These are phyloP conservation scores for Eolophus roseicapilla DNA, from an alignment of 2,113 vertebrate genomes.

Conservation along the genomic window DNA sequence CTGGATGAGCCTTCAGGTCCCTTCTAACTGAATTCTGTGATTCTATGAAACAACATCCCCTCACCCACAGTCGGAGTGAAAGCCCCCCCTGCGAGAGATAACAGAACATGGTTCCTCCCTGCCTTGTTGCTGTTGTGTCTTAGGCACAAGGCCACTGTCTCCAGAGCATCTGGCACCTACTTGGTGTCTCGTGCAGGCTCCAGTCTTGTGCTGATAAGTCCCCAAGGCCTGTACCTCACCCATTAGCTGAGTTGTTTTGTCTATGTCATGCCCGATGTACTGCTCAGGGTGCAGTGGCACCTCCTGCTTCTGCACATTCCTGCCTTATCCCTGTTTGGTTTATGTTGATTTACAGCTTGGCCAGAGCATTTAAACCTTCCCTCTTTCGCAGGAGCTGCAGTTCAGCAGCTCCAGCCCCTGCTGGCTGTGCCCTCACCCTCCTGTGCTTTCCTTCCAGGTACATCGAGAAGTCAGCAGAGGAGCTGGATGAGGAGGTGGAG, in stretches of 20 bases:
- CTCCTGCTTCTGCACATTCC: fast-evolving
- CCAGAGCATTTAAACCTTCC: background rate
- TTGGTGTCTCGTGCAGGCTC: background rate
- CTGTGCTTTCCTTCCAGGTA: slow-evolving; percentile 75
- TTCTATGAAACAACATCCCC: background rate
- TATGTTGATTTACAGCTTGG: background rate
- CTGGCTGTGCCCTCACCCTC: background rate
- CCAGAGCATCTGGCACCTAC: background rate
- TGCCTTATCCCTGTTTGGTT: background rate
- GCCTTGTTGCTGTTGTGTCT: background rate
- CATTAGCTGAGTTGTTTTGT: background rate
- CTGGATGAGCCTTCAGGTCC: background rate
- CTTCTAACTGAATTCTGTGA: background rate
- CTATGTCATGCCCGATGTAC: fast-evolving
- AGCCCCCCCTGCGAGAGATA: fast-evolving
- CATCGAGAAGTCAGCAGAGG: slow-evolving; percentile 97
- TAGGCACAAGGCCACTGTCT: background rate
- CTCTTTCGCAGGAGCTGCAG: background rate
- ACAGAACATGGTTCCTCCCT: fast-evolving
- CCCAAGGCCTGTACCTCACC: background rate
- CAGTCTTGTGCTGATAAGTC: background rate
- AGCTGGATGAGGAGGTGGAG: slow-evolving; percentile 97
- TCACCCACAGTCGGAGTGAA: background rate
- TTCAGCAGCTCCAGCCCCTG: background rate
- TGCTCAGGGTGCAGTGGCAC: background rate